phyloP scores from a whole-genome alignment of 2,888 invertebrate species.

The Parascotia fuliginaria region DNA sequence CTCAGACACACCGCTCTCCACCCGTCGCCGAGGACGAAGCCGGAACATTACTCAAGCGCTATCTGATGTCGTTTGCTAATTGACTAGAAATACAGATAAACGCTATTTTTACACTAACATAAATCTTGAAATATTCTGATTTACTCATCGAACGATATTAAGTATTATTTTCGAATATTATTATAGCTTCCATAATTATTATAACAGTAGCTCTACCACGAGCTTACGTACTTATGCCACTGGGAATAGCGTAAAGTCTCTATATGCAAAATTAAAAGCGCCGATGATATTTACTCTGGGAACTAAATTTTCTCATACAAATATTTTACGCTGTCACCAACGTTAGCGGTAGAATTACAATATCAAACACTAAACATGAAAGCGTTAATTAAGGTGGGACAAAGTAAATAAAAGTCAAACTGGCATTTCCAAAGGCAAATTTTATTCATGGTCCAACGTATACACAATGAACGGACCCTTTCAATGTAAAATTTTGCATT shows the following conservation, averaged over 20 bases:
- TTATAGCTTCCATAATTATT: too few relatives aligned
- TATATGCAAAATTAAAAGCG: too few relatives aligned
- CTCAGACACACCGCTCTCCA: slow-evolving; percentile 8
- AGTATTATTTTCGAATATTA: slow-evolving; percentile 15
- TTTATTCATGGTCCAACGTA: slow-evolving; percentile 85
- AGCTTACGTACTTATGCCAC: too few relatives aligned
- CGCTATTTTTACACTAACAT: slow-evolving; percentile 70
- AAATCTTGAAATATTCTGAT: slow-evolving; percentile 61
- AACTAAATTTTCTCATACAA: too few relatives aligned
- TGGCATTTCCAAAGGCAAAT: slow-evolving; percentile 77
- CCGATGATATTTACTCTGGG: too few relatives aligned
- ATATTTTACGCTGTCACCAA: too few relatives aligned
- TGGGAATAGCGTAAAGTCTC: too few relatives aligned
- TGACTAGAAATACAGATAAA: slow-evolving; percentile 84
- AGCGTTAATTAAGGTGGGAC: not conserved
- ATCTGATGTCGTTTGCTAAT: slow-evolving; percentile 82
- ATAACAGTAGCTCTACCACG: too few relatives aligned
- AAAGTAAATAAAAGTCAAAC: slow-evolving; percentile 43
- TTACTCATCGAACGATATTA: slow-evolving; percentile 37
- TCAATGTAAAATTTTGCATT: slow-evolving; percentile 83
- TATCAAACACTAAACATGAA: not conserved
- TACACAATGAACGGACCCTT: slow-evolving; percentile 84
- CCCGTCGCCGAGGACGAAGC: slow-evolving; percentile 9
- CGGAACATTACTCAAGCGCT: slow-evolving; percentile 74
- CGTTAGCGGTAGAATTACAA: not conserved